Base-by-base conservation (phyloP, 2,113 vertebrate genomes). In the Spea bombifrons region DNA sequence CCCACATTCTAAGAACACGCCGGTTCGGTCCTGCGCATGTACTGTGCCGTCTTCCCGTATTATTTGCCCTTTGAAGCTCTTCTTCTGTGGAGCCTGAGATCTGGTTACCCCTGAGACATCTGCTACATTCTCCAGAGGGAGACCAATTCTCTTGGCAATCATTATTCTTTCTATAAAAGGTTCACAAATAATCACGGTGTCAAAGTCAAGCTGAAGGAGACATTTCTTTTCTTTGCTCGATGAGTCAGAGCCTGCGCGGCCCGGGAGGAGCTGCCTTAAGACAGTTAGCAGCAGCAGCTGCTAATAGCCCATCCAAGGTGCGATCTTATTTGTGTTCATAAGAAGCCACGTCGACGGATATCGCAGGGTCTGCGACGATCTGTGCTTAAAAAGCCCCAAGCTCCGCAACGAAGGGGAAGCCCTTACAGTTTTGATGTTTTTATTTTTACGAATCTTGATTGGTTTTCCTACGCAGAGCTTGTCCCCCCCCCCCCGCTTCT, bases 121-220 rank as follows among this genome's bases (percentile, higher is more conserved):
- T 66, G 59, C 83, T 73, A 61, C 70, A 80, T 83, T 85, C 76
- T 75, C 48, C 75, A 83, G 75, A 10, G 7, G 15, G 16, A 70
- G 72, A 15, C 6, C 50, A 63, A 76, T 71, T 8, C 75, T 82
- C 66, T 66, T 84, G 83, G 75, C 63, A 50, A 7, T n/a, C 64
- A 70, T 6, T 59, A 76, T 52, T 44, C 72, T 76, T 83, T 85
- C 80, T 71, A 67, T 82, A 73, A 13, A 67, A 72, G 66, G 65
- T 69, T 78, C 80, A 61, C 57, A 66, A 70, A 84, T 81, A 83
- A 75, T 68, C 75, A 9, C 61, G 57, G 57, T 84, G 81, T 83
- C 83, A 78, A 78, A 75, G 75, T 81, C 75, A 81, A 16, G 30
- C 44, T 73, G 79, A 83, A 81, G 81, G 81, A 83, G 75, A 84